Evolutionary conservation across 2,113 vertebrate species (phyloP).

Genomic region (Neopipo cinnamomea): DNA sequence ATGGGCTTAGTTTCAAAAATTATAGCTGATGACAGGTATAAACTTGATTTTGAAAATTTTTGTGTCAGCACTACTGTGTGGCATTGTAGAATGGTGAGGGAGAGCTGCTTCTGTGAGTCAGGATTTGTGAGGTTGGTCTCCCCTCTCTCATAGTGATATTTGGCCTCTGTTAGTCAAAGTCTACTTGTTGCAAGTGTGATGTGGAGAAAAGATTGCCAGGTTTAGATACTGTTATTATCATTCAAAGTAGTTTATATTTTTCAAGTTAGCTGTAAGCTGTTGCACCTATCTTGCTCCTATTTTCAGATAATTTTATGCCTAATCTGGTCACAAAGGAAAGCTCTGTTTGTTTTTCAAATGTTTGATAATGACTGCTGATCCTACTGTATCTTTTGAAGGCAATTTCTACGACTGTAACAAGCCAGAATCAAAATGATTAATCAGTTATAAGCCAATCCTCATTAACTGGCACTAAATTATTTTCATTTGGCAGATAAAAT

Average conservation of each 20-base stretch:
- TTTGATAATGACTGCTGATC: slow-evolving; percentile 41
- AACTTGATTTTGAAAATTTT: background rate
- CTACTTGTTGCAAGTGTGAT: background rate
- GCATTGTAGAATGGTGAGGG: background rate
- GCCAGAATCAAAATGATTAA: slow-evolving; percentile 68
- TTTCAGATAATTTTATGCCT: background rate
- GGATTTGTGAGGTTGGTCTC: background rate
- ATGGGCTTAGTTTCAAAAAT: background rate
- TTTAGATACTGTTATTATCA: background rate
- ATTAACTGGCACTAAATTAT: slow-evolving; percentile 76
- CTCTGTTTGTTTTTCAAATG: slow-evolving; percentile 28
- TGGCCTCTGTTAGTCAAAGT: background rate
- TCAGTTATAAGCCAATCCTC: slow-evolving; percentile 64
- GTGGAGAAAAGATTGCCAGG: background rate
- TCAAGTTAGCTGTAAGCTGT: background rate
- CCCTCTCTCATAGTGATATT: background rate
- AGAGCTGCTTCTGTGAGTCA: background rate
- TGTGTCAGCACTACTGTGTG: background rate
- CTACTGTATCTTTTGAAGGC: slow-evolving; percentile 42
- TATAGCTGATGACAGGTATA: background rate
- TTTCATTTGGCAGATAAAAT: slow-evolving; percentile 77
- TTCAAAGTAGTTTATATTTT: background rate
- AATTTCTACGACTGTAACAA: slow-evolving; percentile 66
- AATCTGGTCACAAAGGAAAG: background rate
- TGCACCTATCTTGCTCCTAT: background rate